Evolutionary conservation across 2,888 invertebrate species (phyloP).

Genomic region (Furcula furcula): DNA sequence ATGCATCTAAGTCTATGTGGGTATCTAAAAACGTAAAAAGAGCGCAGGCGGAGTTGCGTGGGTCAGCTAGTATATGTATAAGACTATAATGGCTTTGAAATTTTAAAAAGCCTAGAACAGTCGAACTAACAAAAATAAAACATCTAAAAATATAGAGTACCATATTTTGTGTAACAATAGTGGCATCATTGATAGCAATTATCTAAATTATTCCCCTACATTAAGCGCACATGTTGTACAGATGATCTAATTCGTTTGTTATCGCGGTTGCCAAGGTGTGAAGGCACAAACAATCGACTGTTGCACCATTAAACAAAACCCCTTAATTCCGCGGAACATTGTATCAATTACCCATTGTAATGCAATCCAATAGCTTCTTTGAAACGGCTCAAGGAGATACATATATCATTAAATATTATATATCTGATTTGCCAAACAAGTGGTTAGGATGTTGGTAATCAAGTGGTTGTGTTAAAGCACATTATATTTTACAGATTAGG

Average conservation of each 20-base stretch:
- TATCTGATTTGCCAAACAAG: not conserved
- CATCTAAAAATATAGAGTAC: no score
- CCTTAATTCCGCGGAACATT: constrained; percentile 44
- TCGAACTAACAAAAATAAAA: no score
- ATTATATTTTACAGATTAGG: no score
- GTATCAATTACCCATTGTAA: constrained; percentile 43
- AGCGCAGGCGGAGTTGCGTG: no score
- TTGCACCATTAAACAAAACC: constrained; percentile 28
- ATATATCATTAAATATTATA: constrained; percentile 3
- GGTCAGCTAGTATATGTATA: no score
- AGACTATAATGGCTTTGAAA: no score
- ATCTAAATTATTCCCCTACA: constrained; percentile 14
- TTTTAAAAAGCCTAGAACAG: no score
- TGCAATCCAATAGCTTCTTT: constrained; percentile 29
- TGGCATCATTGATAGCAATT: constrained; percentile 10
- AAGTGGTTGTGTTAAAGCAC: not conserved
- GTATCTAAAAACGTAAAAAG: no score
- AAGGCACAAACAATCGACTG: constrained; percentile 37
- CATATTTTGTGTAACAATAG: no score
- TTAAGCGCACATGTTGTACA: constrained; percentile 23
- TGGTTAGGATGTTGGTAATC: not conserved
- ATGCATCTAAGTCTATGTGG: no score
- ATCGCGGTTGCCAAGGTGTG: constrained; percentile 39
- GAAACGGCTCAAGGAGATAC: constrained; percentile 24
- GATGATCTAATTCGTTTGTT: constrained; percentile 31